These are phyloP conservation scores for Porites lutea DNA, from an alignment of 64 coral and sea anemone species.

Conservation along the genomic window DNA sequence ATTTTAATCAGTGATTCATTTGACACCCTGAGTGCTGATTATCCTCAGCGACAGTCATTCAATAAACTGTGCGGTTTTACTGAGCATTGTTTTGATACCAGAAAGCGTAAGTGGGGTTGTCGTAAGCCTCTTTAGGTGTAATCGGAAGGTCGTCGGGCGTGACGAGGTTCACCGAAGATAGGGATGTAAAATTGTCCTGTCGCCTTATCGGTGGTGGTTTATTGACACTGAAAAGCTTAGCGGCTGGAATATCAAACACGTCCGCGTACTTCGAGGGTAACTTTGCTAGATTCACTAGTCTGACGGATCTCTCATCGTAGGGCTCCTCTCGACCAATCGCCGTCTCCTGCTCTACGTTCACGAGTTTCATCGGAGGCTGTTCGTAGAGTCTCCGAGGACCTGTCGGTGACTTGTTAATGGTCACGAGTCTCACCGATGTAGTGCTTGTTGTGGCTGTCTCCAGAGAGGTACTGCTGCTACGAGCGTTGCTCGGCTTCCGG, in stretches of 20 bases:
- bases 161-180: constrained; percentile 1
- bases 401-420: constrained; percentile 22
- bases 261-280: constrained; percentile 11
- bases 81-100: background rate
- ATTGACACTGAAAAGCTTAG: constrained; percentile 1
- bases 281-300: constrained; percentile 1
- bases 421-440: constrained; percentile 1
- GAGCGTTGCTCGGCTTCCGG: background rate
- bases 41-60: too few relatives aligned
- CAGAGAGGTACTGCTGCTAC: background rate
- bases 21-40: too few relatives aligned
- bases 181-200: background rate
- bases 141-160: constrained; percentile 6
- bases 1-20: too few relatives aligned
- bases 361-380: background rate
- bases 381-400: background rate
- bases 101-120: constrained; percentile 21
- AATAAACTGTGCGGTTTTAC: background rate
- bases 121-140: constrained; percentile 20
- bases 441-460: constrained; percentile 19
- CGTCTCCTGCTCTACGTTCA: constrained; percentile 2
- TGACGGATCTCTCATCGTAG: background rate
- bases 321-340: background rate
- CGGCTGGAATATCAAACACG: constrained; percentile 4
- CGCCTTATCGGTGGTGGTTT: background rate